Percentiles rank a stretch among this genome's conserved stretches.
These are phyloP conservation scores for Syngnathus acus DNA, from an alignment of 2,797 vertebrate genomes.

Conservation along the genomic window DNA sequence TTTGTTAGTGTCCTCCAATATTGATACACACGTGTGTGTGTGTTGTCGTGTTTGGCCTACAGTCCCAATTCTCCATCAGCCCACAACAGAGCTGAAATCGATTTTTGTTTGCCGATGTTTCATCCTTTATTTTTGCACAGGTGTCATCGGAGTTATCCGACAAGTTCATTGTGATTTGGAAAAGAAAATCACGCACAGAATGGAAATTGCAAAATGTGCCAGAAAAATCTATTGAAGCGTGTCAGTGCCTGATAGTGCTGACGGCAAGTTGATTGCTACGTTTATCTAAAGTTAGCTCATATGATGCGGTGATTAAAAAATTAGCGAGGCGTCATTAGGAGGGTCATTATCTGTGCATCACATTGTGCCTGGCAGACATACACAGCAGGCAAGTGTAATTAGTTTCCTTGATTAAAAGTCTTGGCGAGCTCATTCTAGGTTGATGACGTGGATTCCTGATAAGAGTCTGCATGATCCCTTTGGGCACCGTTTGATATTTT, in stretches of 20 bases:
- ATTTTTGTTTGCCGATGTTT: neutral
- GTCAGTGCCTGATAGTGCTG: neutral
- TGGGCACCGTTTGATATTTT: neutral
- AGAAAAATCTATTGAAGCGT: neutral
- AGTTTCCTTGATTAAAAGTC: constrained; percentile 2
- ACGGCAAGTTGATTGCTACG: constrained; percentile 15
- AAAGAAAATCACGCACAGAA: no score
- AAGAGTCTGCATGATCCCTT: neutral
- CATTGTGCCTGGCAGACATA: constrained; percentile 26
- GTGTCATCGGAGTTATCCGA: no score
- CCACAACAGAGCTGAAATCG: neutral
- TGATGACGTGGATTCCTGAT: neutral
- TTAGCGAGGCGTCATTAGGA: constrained; percentile 46
- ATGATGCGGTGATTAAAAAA: constrained; percentile 43
- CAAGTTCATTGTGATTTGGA: neutral
- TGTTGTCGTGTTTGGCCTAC: neutral
- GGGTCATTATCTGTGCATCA: constrained; percentile 44
- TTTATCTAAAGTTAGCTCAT: constrained; percentile 25
- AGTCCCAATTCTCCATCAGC: neutral
- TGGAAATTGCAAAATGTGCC: no score
- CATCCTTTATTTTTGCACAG: neutral
- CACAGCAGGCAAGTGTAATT: constrained; percentile 1
- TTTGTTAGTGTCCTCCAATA: neutral
- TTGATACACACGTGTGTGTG: neutral
- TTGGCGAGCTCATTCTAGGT: neutral